These are phyloP conservation scores for Enteromius radiatus DNA, from an alignment of 2,797 vertebrate genomes.

Conservation along the genomic window DNA sequence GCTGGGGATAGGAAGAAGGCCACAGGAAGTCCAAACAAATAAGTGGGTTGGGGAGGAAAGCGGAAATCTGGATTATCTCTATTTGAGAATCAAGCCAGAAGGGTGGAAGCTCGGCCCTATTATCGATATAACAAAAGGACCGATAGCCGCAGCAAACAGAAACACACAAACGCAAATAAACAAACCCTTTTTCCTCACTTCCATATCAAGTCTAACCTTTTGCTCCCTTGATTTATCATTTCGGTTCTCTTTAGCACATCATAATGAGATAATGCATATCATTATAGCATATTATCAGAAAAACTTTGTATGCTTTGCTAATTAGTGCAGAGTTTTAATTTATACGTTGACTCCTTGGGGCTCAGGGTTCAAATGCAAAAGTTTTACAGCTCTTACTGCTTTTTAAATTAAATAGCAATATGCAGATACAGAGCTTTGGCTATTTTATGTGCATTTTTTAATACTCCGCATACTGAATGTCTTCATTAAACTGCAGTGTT, in stretches of 20 bases:
- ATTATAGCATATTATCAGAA: not conserved
- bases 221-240: not conserved
- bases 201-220: constrained; percentile 1
- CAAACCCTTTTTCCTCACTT: not conserved
- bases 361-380: constrained; percentile 4
- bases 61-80: constrained; percentile 58
- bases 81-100: constrained; percentile 56
- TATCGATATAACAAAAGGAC: constrained; percentile 60
- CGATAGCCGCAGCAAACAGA: constrained; percentile 22
- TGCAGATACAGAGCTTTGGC: not conserved
- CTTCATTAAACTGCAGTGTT: constrained; percentile 4
- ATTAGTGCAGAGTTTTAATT: constrained; percentile 13
- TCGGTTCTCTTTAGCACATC: not conserved
- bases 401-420: not conserved
- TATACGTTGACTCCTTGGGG: not conserved
- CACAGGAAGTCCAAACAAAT: constrained; percentile 71
- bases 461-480: not conserved
- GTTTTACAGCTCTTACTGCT: not conserved
- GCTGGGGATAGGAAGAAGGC: constrained; percentile 65
- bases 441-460: constrained; percentile 4
- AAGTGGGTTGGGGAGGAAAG: constrained; percentile 56
- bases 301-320: not conserved
- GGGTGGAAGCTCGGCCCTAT: constrained; percentile 54
- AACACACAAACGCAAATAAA: constrained; percentile 37
- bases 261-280: not conserved